A percentile compares a stretch with the other conserved stretches of the same genome.
Conservation (phyloP, 1,140 invertebrate genomes). For the Achatina immaculata region DNA sequence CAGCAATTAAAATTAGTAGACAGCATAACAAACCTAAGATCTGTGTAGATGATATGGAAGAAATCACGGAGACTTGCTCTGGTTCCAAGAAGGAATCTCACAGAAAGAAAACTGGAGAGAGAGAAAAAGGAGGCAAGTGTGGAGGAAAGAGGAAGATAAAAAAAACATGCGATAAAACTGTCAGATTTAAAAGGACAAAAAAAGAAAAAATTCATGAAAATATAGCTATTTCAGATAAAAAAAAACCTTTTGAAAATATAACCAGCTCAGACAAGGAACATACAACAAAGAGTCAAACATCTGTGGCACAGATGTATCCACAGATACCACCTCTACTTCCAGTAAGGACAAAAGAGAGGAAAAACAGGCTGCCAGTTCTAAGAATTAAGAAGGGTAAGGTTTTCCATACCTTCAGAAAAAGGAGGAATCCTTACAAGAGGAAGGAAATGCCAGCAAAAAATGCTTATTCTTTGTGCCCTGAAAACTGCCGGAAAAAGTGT, state of each 20-base stretch:
- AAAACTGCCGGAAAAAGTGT: conserved; percentile 1
- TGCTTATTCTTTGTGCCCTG: conserved; percentile 10
- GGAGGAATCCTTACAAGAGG: conserved; percentile 4
- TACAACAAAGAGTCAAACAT: not conserved
- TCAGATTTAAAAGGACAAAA: not conserved
- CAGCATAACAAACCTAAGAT: not conserved
- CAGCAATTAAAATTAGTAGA: not conserved
- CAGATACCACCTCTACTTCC: not conserved
- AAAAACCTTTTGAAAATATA: too few species aligned
- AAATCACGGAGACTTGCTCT: too few species aligned
- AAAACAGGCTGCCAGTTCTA: not conserved
- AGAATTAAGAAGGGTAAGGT: not conserved
- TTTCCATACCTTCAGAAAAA: not conserved
- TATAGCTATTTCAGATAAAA: too few species aligned
- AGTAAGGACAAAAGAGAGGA: not conserved
- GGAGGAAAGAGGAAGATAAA: not conserved
- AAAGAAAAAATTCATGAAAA: not conserved
- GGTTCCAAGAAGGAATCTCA: not conserved
- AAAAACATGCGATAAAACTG: not conserved
- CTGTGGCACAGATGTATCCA: not conserved
- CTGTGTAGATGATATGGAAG: not conserved
- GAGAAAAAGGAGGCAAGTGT: not conserved
- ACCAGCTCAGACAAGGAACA: too few species aligned
- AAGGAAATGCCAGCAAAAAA: not conserved
- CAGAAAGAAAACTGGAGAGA: not conserved